Conservation (phyloP, 2,797 vertebrate genomes). For the Hemitrygon akajei region DNA sequence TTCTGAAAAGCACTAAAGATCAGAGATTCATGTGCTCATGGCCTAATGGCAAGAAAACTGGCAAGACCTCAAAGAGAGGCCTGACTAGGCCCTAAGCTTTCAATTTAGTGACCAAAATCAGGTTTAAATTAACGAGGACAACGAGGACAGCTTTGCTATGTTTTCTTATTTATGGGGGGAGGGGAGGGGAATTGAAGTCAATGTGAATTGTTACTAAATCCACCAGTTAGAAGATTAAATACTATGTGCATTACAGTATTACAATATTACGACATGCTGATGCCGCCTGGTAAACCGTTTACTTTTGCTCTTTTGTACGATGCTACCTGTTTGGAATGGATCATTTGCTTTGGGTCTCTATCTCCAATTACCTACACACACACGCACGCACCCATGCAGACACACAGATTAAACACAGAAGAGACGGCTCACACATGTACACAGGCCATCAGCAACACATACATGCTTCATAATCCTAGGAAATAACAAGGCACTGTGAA, state of each 20-base stretch:
- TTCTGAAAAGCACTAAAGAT: slow-evolving; percentile 5
- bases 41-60: not conserved
- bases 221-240: not conserved
- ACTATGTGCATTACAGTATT: not conserved
- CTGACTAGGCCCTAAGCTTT: not conserved
- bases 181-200: not conserved
- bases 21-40: not conserved
- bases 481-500: no score
- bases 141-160: not conserved
- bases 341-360: no score
- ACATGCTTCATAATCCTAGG: no score
- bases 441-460: no score
- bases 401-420: no score
- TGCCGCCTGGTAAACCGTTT: not conserved
- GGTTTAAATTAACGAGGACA: not conserved
- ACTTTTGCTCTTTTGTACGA: not conserved
- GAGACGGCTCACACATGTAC: no score
- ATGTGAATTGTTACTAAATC: not conserved
- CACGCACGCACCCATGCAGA: no score
- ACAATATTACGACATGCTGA: no score
- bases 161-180: not conserved
- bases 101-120: not conserved
- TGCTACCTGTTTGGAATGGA: no score
- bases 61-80: not conserved
- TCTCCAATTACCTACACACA: no score